These are phyloP conservation scores for Drosophila fuyamai DNA, from an alignment of 1,140 invertebrate species.

Conservation along the genomic window DNA sequence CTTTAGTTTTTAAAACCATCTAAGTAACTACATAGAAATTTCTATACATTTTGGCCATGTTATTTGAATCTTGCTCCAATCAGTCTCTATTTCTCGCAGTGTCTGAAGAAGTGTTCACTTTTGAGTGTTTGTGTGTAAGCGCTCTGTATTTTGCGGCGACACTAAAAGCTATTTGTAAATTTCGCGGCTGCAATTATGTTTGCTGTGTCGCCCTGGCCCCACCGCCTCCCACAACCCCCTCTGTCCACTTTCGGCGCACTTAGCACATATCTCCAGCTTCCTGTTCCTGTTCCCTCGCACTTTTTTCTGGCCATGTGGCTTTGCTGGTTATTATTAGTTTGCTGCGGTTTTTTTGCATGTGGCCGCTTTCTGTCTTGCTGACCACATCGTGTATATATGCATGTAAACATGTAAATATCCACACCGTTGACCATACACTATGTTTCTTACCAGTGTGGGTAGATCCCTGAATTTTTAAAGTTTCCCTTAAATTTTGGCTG, in stretches of 20 bases:
- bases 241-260: conserved; percentile 37
- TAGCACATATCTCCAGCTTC: conserved; percentile 40
- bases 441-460: conserved; percentile 10
- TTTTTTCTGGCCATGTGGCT: conserved; percentile 55
- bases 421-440: conserved; percentile 41
- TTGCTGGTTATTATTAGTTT: conserved; percentile 80
- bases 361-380: conserved; percentile 61
- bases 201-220: conserved; percentile 63
- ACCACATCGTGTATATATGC: conserved; percentile 51
- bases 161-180: conserved; percentile 83
- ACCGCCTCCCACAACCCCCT: conserved; percentile 3
- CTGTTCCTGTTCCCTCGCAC: conserved; percentile 1
- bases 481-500: conserved; percentile 11
- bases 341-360: conserved; percentile 63
- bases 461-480: conserved; percentile 43
- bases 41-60: too few relatives aligned
- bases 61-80: background rate
- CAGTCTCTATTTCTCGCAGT: background rate
- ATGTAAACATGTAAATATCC: conserved; percentile 63
- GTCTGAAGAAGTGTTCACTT: conserved; percentile 10
- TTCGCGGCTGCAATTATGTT: conserved; percentile 82
- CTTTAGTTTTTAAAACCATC: too few relatives aligned
- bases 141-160: conserved; percentile 73
- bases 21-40: too few relatives aligned
- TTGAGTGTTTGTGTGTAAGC: conserved; percentile 6